Conservation (phyloP, 1,140 invertebrate genomes). For the Brachionus plicatilis region DNA sequence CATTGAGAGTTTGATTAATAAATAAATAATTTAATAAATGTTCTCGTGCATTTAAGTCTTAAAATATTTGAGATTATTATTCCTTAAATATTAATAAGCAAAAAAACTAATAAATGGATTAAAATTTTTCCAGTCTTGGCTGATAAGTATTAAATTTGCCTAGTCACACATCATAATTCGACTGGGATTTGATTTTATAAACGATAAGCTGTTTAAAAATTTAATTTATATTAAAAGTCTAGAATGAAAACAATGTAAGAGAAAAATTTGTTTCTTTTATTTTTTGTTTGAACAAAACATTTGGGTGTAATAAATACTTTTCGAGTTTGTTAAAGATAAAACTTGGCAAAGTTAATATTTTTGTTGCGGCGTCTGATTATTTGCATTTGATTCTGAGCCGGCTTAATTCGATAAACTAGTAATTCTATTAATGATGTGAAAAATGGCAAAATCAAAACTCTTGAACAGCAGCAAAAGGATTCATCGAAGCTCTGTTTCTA, state of each 20-base stretch:
- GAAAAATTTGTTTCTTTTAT: background rate
- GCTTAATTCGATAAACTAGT: background rate
- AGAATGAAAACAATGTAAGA: background rate
- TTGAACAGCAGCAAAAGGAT: background rate
- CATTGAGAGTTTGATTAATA: background rate
- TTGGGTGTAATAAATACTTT: background rate
- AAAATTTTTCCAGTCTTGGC: background rate
- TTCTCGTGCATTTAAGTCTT: background rate
- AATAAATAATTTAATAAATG: background rate
- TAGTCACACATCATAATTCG: background rate
- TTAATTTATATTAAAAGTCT: background rate
- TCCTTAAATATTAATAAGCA: background rate
- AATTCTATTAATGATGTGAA: background rate
- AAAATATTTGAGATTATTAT: background rate
- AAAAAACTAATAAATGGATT: background rate
- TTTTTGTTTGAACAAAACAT: background rate
- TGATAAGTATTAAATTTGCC: background rate
- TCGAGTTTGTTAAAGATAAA: background rate
- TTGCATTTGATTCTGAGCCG: background rate
- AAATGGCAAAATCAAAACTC: background rate
- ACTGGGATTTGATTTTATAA: background rate
- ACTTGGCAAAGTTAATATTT: background rate
- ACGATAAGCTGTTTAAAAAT: background rate
- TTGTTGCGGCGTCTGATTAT: background rate
- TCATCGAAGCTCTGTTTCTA: background rate